Evolutionary conservation across 64 coral and sea anemone species (phyloP).

Genomic region (Dendronephthya gigantea): DNA sequence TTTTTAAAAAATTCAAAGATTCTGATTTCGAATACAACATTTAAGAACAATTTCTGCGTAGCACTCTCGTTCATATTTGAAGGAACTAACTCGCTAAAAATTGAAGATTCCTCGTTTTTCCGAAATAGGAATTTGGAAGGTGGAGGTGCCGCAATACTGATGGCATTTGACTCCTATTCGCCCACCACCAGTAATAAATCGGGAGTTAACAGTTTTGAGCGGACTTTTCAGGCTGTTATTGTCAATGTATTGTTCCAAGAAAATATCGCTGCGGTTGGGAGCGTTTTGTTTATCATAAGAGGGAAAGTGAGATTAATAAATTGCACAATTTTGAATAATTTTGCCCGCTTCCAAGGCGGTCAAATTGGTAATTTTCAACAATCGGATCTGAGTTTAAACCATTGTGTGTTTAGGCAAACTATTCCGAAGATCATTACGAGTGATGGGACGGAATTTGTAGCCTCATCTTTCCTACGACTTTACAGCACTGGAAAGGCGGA

Average conservation of each 20-base stretch:
- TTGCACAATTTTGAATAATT: slow-evolving; percentile 55
- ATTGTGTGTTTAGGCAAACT: too few species aligned
- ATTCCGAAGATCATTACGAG: too few species aligned
- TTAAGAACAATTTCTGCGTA: background rate
- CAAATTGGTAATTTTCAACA: background rate
- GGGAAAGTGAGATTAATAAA: slow-evolving; percentile 24
- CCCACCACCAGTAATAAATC: background rate
- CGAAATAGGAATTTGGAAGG: background rate
- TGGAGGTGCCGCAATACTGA: background rate
- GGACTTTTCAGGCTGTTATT: background rate
- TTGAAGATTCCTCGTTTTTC: background rate
- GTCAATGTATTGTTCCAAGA: background rate
- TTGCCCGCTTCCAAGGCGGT: slow-evolving; percentile 33
- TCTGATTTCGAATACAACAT: background rate
- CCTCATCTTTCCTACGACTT: too few species aligned
- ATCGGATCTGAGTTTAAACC: too few species aligned
- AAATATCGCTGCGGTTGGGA: slow-evolving; percentile 36
- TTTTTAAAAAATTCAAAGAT: background rate
- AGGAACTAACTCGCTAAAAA: background rate
- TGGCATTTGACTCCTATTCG: too few species aligned
- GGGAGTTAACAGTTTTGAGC: background rate
- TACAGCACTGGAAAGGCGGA: too few species aligned
- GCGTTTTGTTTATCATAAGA: slow-evolving; percentile 16
- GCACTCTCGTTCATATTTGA: background rate
- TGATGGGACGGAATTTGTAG: too few species aligned